These are phyloP conservation scores for Taenioides sp. DNA, from an alignment of 2,797 vertebrate genomes.

Conservation along the genomic window DNA sequence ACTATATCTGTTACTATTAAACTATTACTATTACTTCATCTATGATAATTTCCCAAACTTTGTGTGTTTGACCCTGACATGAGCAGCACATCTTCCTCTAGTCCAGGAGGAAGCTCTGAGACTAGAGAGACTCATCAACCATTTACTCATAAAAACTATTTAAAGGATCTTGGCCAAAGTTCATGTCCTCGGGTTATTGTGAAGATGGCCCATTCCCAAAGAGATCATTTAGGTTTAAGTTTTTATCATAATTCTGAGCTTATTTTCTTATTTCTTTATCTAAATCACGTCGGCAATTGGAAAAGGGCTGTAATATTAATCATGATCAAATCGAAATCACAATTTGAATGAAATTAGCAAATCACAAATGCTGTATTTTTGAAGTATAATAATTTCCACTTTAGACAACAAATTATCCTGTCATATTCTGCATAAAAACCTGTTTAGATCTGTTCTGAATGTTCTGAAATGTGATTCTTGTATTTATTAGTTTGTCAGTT, in stretches of 20 bases:
- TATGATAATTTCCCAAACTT: not conserved
- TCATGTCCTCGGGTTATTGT: constrained; percentile 89
- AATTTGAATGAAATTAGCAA: no score
- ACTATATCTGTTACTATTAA: not conserved
- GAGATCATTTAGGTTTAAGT: constrained; percentile 55
- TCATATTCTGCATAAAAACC: no score
- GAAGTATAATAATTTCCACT: no score
- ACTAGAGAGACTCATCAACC: constrained; percentile 88
- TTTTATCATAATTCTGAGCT: not conserved
- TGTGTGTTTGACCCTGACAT: constrained; percentile 62
- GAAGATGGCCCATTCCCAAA: constrained; percentile 87
- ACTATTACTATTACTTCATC: not conserved
- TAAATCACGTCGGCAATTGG: no score
- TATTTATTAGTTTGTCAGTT: no score
- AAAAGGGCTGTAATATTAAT: no score
- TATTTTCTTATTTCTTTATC: not conserved
- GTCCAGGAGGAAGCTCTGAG: constrained; percentile 88
- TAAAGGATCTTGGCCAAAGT: constrained; percentile 91
- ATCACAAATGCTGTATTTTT: no score
- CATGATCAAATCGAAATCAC: no score
- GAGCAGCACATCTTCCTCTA: constrained; percentile 78
- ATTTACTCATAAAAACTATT: constrained; percentile 89
- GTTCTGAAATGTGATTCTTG: no score
- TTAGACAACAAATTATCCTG: no score
- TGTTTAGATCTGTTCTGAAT: no score